Base-by-base conservation (phyloP, 2,888 invertebrate genomes). In the Timandra comae region DNA sequence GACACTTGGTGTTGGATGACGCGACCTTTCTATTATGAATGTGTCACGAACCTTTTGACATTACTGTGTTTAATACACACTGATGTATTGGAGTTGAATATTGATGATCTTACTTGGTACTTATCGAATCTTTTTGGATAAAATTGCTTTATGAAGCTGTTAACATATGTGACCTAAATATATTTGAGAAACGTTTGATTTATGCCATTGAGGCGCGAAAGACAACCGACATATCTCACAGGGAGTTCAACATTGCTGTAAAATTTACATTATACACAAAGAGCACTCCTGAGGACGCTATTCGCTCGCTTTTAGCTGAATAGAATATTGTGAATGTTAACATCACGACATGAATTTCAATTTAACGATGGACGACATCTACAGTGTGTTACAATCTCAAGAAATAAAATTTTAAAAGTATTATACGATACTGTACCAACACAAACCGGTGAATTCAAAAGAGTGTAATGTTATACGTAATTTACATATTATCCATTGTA, bases 401-500 rank as follows among this genome's bases (percentile, higher is more conserved):
- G 49, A 20, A 38, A 41, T 44, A 43, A 41, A 45, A 45, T 38
- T 20, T 26, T 31, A 20, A 25, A 29, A 26, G 21, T 29, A 35
- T 30, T 27, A 25, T 47, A 46, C 54, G 55, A 43, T 37, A 42
- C 45, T 48, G 52, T 57, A 55, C 56, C 40, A 41, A 52, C 40
- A 38, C 35, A 49, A 43, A 53, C 55, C 56, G 58, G 45, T 35
- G 54, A 54, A 57, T 49, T 61, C 50, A 62, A 69, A 63, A 60
- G 54, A 51, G 35, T 53, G 55, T 49, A 49, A 59, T 38, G 35
- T 45, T 38, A 52, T 53, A 55, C 49, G 46, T 64, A 62, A 81
- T 82, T 81, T 79, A 76, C 78, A 79, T 82, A 79, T 64, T 60
- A 46, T 63, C 72, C 57, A 75, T 81, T 78, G 78, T 80, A 70